Evolutionary conservation across 2,888 invertebrate genomes (phyloP).

Genomic region (Synanthedon myopaeformis): DNA sequence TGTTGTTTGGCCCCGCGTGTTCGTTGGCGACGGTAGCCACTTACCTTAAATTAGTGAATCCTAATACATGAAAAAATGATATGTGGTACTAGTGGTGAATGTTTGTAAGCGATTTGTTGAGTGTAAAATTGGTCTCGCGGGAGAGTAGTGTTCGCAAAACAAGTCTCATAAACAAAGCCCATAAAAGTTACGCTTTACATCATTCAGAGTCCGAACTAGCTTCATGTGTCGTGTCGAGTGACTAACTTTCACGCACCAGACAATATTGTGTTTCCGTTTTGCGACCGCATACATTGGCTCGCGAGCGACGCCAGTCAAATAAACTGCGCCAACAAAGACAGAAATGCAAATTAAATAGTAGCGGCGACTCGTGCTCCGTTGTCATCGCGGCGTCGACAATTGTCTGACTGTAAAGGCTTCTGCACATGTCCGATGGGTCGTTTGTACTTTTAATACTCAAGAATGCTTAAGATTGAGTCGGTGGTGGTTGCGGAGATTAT

Average conservation of each 20-base stretch:
- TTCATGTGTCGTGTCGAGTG: constrained; percentile 2
- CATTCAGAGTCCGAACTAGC: constrained; percentile 1
- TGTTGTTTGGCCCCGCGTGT: too few relatives aligned
- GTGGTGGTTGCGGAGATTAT: too few relatives aligned
- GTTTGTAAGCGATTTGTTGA: background rate
- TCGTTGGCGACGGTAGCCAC: too few relatives aligned
- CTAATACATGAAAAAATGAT: background rate
- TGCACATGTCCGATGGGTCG: too few relatives aligned
- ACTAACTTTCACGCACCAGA: background rate
- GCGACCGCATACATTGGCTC: background rate
- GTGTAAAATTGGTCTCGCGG: background rate
- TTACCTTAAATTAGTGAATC: too few relatives aligned
- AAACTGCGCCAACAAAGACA: background rate
- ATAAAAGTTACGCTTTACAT: constrained; percentile 3
- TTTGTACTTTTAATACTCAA: too few relatives aligned
- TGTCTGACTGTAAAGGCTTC: too few relatives aligned
- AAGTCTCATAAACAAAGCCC: constrained; percentile 4
- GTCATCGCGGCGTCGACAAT: background rate
- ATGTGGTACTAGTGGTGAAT: background rate
- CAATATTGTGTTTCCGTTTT: background rate
- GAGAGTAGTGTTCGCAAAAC: background rate
- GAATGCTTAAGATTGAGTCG: too few relatives aligned
- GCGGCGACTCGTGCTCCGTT: background rate
- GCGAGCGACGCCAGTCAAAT: background rate
- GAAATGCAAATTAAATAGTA: background rate